Evolutionary conservation across 2,113 vertebrate genomes (phyloP).

Genomic region (Leptosomus discolor): DNA sequence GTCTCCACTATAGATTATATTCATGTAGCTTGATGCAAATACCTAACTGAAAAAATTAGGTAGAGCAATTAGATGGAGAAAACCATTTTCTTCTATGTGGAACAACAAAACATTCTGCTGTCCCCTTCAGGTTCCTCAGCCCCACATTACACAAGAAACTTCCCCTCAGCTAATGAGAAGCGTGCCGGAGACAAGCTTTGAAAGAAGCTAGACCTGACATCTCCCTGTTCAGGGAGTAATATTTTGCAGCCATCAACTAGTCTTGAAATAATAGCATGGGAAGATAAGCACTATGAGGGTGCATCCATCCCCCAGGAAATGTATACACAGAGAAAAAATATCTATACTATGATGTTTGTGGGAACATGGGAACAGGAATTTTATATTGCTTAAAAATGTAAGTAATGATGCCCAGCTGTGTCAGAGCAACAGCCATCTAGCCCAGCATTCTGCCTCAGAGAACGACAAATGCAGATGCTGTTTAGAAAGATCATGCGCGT

Average conservation of each 20-base stretch:
- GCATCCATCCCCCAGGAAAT: slow-evolving; percentile 14
- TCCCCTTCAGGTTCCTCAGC: background rate
- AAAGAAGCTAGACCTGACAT: background rate
- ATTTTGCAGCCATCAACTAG: background rate
- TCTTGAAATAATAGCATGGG: slow-evolving; percentile 28
- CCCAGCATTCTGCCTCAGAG: background rate
- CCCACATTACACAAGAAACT: background rate
- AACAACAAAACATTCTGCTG: background rate
- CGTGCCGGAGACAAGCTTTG: background rate
- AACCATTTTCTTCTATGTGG: background rate
- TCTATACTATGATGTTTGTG: slow-evolving; percentile 37
- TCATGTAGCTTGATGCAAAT: background rate
- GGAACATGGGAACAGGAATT: slow-evolving; percentile 19
- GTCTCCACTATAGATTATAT: background rate
- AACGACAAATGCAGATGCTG: slow-evolving; percentile 40
- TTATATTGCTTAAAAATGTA: background rate
- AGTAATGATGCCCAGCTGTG: slow-evolving; percentile 50
- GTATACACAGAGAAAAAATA: slow-evolving; percentile 11
- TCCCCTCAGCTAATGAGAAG: background rate
- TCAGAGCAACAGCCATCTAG: background rate
- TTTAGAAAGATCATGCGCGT: background rate
- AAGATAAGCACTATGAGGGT: background rate
- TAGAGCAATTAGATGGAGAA: background rate
- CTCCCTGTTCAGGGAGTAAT: background rate
- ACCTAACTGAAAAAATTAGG: background rate